Evolutionary conservation across 2,888 invertebrate species (phyloP).

Genomic region (Salpingus planirostris): DNA sequence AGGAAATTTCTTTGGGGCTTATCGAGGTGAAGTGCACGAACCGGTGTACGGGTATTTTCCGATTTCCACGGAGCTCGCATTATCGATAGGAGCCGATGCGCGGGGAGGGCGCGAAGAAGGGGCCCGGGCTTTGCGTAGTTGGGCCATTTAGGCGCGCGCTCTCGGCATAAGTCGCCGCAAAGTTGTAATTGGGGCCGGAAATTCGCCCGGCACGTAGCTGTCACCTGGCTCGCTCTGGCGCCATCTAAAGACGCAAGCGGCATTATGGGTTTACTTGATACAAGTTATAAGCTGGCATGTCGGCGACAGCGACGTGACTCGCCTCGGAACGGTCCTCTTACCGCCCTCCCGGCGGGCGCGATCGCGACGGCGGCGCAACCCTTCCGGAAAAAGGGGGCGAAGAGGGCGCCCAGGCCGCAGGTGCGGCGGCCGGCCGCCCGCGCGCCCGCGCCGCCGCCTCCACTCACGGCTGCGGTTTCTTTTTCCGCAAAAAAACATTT

Average conservation of each 20-base stretch:
- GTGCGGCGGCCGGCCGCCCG: conserved; percentile 41
- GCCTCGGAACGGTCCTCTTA: conserved; percentile 33
- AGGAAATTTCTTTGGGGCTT: no score
- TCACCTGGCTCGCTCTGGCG: conserved; percentile 34
- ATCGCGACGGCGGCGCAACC: conserved; percentile 20
- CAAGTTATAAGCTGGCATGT: conserved; percentile 39
- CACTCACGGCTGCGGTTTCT: conserved; percentile 41
- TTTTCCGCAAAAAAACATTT: conserved; percentile 44
- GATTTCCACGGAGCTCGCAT: no score
- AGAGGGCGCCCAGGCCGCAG: conserved; percentile 34
- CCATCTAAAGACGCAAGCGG: conserved; percentile 30
- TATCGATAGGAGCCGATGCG: no score
- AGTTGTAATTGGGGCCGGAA: conserved; percentile 30
- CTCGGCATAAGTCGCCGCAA: conserved; percentile 19
- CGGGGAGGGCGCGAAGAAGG: no score
- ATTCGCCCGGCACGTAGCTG: conserved; percentile 33
- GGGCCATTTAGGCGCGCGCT: no score
- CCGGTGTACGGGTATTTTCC: no score
- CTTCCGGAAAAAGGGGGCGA: conserved; percentile 23
- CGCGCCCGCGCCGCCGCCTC: conserved; percentile 39
- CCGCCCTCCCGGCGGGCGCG: conserved; percentile 9
- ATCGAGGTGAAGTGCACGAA: no score
- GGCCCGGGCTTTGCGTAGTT: no score
- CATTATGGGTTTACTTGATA: conserved; percentile 38
- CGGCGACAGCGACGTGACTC: conserved; percentile 35